Conservation (phyloP, 2,888 invertebrate genomes). For the Drosophila planitibia region DNA sequence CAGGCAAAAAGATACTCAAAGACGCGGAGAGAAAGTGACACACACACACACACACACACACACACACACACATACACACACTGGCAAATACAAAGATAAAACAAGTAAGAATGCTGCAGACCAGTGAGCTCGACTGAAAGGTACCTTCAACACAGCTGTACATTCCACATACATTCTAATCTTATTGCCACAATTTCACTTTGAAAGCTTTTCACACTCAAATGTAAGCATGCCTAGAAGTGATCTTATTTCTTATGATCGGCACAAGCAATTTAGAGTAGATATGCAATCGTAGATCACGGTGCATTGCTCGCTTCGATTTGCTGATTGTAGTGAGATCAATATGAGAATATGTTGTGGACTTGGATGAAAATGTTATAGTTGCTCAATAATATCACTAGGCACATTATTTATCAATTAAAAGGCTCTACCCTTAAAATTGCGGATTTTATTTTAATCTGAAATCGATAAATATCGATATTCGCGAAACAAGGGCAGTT, state of each 20-base stretch:
- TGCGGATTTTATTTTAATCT: not conserved
- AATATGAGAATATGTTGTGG: not conserved
- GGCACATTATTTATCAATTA: not conserved
- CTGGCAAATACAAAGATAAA: constrained; percentile 2
- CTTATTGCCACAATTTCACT: not conserved
- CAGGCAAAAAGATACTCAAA: constrained; percentile 29
- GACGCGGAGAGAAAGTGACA: constrained; percentile 23
- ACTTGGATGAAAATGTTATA: not conserved
- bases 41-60: constrained; percentile 12
- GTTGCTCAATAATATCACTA: not conserved
- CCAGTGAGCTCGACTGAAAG: not conserved
- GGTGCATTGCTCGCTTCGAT: not conserved
- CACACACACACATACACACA: constrained; percentile 8
- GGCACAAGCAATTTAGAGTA: too few species aligned
- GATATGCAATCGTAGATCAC: not conserved
- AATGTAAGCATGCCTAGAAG: not conserved
- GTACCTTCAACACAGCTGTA: not conserved
- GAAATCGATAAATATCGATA: not conserved
- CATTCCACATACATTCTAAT: not conserved
- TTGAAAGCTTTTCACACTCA: not conserved
- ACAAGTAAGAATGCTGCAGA: not conserved
- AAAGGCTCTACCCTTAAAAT: not conserved
- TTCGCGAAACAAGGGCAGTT: not conserved
- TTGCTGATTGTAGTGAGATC: not conserved
- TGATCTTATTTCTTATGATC: not conserved